A percentile compares a stretch with the other conserved stretches of the same genome.
Conservation (phyloP, 2,888 invertebrate genomes). For the Xestia xanthographa region DNA sequence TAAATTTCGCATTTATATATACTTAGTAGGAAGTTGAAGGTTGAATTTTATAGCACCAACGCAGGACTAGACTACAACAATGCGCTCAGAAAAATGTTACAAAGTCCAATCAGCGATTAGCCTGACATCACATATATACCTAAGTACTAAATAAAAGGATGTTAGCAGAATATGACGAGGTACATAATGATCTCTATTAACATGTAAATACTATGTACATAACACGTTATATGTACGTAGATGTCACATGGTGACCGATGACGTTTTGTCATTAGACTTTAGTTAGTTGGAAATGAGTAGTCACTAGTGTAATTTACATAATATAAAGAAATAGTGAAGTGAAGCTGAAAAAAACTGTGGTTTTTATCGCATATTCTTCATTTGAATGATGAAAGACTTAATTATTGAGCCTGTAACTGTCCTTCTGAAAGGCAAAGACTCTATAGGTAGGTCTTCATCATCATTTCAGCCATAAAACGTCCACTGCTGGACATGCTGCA, state of each 20-base stretch:
- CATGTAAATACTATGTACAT: constrained; percentile 38
- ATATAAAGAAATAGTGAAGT: neutral
- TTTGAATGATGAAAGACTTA: too few relatives aligned
- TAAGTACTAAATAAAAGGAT: constrained; percentile 26
- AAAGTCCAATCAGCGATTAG: constrained; percentile 9
- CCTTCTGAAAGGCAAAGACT: neutral
- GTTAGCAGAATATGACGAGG: constrained; percentile 15
- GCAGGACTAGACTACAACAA: neutral
- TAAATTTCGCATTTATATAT: too few relatives aligned
- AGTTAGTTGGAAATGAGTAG: constrained; percentile 6
- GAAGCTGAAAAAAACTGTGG: neutral
- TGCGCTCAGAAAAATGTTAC: constrained; percentile 7
- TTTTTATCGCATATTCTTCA: neutral
- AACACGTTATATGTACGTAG: constrained; percentile 10
- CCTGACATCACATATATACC: constrained; percentile 9
- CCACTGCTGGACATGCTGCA: too few relatives aligned
- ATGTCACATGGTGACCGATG: constrained; percentile 30
- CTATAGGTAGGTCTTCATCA: too few relatives aligned
- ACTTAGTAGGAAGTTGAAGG: neutral
- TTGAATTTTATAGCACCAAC: neutral
- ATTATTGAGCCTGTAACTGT: neutral
- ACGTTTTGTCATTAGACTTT: constrained; percentile 22
- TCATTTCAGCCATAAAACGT: too few relatives aligned
- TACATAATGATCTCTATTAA: constrained; percentile 40
- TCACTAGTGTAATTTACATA: constrained; percentile 9